These are phyloP conservation scores for Masnerella sp. DNA, from an alignment of 2,888 invertebrate genomes.

Conservation along the genomic window DNA sequence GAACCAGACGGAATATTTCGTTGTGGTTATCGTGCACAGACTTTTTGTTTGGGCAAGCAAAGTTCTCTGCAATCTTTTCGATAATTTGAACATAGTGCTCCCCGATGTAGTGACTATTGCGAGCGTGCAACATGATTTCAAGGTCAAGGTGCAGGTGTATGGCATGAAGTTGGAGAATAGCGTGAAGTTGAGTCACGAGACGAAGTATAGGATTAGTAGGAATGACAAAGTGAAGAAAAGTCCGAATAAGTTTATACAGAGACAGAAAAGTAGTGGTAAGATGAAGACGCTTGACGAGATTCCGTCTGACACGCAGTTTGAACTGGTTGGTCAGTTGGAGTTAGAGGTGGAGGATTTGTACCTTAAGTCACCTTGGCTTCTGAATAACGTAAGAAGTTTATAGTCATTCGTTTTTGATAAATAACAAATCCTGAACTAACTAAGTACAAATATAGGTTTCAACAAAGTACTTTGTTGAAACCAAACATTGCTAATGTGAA, in stretches of 20 bases:
- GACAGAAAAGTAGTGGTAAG: background rate
- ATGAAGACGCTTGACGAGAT: background rate
- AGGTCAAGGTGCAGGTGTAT: conserved; percentile 76
- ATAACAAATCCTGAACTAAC: too few relatives aligned
- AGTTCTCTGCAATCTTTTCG: conserved; percentile 64
- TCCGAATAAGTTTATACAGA: background rate
- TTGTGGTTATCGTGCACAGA: conserved; percentile 71
- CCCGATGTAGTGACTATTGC: conserved; percentile 70
- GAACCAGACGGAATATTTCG: conserved; percentile 71
- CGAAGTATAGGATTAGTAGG: conserved; percentile 68
- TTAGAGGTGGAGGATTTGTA: conserved; percentile 19
- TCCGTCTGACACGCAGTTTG: conserved; percentile 14
- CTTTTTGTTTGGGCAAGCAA: conserved; percentile 69
- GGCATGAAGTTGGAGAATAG: conserved; percentile 75
- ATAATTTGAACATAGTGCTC: conserved; percentile 67
- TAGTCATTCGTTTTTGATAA: background rate
- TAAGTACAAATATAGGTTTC: too few relatives aligned
- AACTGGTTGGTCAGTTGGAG: conserved; percentile 28
- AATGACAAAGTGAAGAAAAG: background rate
- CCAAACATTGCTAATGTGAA: too few relatives aligned
- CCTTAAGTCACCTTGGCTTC: conserved; percentile 32
- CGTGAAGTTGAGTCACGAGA: conserved; percentile 68
- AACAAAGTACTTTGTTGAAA: too few relatives aligned
- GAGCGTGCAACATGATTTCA: conserved; percentile 73
- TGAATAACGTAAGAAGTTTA: conserved; percentile 11